These are phyloP conservation scores for Pseudomyrmex concolor DNA, from an alignment of 1,140 invertebrate genomes.

Conservation along the genomic window DNA sequence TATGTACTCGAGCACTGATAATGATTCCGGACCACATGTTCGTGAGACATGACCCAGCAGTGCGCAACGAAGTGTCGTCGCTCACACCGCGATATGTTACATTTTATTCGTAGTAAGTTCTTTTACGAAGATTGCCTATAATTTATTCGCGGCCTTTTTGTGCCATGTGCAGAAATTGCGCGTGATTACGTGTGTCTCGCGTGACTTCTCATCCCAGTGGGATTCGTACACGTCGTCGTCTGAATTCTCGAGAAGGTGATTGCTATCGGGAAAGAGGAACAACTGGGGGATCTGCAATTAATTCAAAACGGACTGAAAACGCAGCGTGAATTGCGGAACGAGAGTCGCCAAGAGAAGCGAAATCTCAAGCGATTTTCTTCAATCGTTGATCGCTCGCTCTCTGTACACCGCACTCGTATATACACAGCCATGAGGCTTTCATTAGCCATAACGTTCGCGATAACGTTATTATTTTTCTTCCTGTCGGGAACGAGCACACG, in stretches of 20 bases:
- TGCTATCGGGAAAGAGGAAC: not conserved
- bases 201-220: not conserved
- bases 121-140: not conserved
- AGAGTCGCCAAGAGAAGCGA: not conserved
- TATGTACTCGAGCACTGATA: not conserved
- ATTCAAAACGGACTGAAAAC: conserved; percentile 4
- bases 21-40: conserved; percentile 11
- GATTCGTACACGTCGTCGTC: not conserved
- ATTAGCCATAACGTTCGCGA: conserved; percentile 59
- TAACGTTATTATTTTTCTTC: conserved; percentile 64
- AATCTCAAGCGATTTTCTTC: not conserved
- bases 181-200: not conserved
- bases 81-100: not conserved
- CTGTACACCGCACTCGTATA: not conserved
- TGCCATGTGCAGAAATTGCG: not conserved
- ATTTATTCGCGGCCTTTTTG: not conserved
- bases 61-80: conserved; percentile 16
- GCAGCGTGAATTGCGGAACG: not conserved
- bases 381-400: not conserved
- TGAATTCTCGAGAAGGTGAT: conserved; percentile 13
- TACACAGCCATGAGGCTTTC: conserved; percentile 67
- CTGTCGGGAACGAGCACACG: conserved; percentile 40
- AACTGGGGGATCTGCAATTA: conserved; percentile 7
- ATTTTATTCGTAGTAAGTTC: not conserved
- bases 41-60: not conserved